Evolutionary conservation across 2,797 vertebrate species (phyloP).

Genomic region (Lacerta bilineata): DNA sequence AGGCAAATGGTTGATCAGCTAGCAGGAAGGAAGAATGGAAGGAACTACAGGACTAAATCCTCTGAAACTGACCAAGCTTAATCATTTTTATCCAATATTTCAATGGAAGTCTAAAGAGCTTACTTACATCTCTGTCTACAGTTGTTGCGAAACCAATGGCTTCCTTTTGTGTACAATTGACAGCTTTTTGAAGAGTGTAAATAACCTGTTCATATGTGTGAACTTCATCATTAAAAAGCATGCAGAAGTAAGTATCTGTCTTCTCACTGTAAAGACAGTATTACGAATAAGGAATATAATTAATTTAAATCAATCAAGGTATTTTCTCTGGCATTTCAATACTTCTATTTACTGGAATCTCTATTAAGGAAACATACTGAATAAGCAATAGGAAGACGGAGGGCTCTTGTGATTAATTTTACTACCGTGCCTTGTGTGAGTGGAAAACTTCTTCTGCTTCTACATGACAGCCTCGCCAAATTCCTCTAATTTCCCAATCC

Average conservation of each 20-base stretch:
- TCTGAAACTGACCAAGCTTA: background rate
- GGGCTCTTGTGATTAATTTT: slow-evolving; percentile 4
- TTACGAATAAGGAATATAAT: slow-evolving; percentile 11
- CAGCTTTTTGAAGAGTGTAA: slow-evolving; percentile 97
- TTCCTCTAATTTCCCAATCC: background rate
- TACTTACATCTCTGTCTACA: slow-evolving; percentile 95
- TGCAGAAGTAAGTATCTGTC: slow-evolving; percentile 93
- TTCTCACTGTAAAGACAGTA: slow-evolving; percentile 82
- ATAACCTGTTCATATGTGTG: slow-evolving; percentile 99
- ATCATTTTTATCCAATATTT: slow-evolving; percentile 28
- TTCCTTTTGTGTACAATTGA: slow-evolving; percentile 96
- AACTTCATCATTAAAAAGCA: slow-evolving; percentile 98
- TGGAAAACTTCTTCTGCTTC: no score
- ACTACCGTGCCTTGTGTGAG: background rate
- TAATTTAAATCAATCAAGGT: slow-evolving; percentile 12
- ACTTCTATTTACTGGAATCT: background rate
- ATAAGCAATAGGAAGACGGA: slow-evolving; percentile 7
- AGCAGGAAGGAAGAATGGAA: background rate
- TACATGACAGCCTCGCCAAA: background rate
- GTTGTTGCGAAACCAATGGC: slow-evolving; percentile 96
- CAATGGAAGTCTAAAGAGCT: slow-evolving; percentile 41
- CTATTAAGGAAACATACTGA: background rate
- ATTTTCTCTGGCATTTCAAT: background rate
- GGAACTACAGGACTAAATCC: background rate
- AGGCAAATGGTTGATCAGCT: background rate